A percentile compares a stretch with the other conserved stretches of the same genome.
Evolutionary conservation across 2,113 vertebrate genomes (phyloP).

Genomic region (Cyphomyrus plagiostoma): DNA sequence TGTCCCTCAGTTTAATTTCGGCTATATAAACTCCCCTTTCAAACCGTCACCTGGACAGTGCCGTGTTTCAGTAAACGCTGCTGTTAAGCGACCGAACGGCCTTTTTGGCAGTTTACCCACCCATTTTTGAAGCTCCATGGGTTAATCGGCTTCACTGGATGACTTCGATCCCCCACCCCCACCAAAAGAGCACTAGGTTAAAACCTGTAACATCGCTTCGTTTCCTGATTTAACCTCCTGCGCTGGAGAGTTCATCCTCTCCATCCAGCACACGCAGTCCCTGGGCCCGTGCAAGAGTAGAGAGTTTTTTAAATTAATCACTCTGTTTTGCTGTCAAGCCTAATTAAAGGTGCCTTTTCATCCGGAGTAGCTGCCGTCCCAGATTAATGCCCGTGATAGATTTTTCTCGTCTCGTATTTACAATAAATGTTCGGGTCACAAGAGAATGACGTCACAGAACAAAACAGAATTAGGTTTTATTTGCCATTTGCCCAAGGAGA

Average conservation of each 20-base stretch:
- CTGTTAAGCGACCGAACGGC: background rate
- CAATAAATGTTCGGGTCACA: background rate
- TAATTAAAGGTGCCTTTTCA: slow-evolving; percentile 8
- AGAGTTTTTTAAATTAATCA: background rate
- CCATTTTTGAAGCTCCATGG: background rate
- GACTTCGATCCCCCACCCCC: background rate
- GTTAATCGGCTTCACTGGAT: background rate
- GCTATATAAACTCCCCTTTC: background rate
- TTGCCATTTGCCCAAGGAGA: background rate
- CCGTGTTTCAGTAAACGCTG: background rate
- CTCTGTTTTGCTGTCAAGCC: background rate
- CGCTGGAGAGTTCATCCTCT: background rate
- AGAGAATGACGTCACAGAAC: background rate
- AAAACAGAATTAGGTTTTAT: background rate
- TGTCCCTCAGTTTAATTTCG: background rate
- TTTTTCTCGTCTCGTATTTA: background rate
- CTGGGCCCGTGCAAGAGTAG: background rate
- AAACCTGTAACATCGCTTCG: background rate
- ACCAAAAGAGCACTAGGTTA: background rate
- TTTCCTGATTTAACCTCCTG: background rate
- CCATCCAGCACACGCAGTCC: background rate
- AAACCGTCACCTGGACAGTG: background rate
- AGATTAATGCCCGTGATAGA: background rate
- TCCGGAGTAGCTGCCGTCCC: background rate
- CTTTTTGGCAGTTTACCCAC: background rate